Percentiles rank a stretch among this genome's conserved stretches.
These are phyloP conservation scores for Orthonychiurus folsomi DNA, from an alignment of 2,888 invertebrate species.

Conservation along the genomic window DNA sequence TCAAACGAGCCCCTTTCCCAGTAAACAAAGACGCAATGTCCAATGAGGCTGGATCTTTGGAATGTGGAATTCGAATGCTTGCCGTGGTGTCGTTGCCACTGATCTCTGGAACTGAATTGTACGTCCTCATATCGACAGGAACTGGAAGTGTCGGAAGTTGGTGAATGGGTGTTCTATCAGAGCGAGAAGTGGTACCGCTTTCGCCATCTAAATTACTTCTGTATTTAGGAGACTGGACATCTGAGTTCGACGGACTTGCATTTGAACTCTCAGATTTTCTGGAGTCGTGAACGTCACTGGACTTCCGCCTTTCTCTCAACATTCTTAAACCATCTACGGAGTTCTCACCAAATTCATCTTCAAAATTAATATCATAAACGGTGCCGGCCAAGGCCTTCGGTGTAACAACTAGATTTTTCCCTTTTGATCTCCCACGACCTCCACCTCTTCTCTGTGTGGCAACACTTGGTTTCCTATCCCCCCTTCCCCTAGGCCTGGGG, in stretches of 20 bases:
- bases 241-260: conserved; percentile 24
- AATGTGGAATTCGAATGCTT: conserved; percentile 21
- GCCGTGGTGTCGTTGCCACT: conserved; percentile 12
- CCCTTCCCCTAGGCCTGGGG: conserved; percentile 30
- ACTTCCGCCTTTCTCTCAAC: conserved; percentile 37
- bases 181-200: not conserved
- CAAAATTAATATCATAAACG: conserved; percentile 75
- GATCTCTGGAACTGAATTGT: conserved; percentile 55
- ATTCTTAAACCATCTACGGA: conserved; percentile 51
- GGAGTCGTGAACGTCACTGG: conserved; percentile 32
- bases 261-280: conserved; percentile 25
- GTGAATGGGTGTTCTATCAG: conserved; percentile 34
- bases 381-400: conserved; percentile 51
- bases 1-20: conserved; percentile 15
- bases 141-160: conserved; percentile 66
- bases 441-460: conserved; percentile 26
- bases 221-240: conserved; percentile 21
- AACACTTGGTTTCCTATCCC: conserved; percentile 20
- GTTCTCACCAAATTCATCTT: conserved; percentile 58
- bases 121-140: conserved; percentile 82
- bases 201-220: conserved; percentile 14
- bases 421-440: conserved; percentile 49
- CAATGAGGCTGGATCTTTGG: conserved; percentile 24
- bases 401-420: conserved; percentile 38
- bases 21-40: conserved; percentile 31